Percentiles rank a stretch among this genome's conserved stretches.
Conservation (phyloP, 2,113 vertebrate genomes). For the Zapornia atra region DNA sequence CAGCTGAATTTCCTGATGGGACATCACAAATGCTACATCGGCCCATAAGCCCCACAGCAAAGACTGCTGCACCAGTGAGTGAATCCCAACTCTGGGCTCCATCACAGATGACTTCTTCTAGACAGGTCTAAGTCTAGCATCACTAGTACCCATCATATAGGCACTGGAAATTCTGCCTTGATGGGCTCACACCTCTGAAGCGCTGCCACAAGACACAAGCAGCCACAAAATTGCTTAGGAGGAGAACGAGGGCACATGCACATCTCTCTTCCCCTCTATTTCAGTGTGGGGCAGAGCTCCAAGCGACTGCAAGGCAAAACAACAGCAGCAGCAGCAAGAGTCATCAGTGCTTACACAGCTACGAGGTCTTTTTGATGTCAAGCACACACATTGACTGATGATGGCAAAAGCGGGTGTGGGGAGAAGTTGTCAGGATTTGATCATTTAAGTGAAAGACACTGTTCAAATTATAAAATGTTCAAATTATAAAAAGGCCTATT, state of each 20-base stretch:
- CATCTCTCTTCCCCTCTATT: background rate
- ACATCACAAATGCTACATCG: rapidly evolving
- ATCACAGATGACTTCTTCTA: background rate
- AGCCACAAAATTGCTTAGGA: background rate
- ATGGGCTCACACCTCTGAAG: background rate
- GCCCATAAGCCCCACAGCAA: background rate
- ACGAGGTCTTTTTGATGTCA: background rate
- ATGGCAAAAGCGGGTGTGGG: background rate
- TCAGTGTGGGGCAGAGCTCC: background rate
- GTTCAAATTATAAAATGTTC: conserved; percentile 37
- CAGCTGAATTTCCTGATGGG: background rate
- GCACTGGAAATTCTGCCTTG: background rate
- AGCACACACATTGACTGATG: background rate
- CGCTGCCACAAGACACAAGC: rapidly evolving
- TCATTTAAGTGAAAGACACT: conserved; percentile 10
- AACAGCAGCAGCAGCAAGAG: background rate
- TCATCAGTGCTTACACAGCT: background rate
- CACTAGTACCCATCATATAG: background rate
- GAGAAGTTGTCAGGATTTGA: conserved; percentile 36
- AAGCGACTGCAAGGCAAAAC: background rate
- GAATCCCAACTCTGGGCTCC: background rate
- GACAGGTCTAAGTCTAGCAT: background rate
- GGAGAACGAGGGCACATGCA: background rate
- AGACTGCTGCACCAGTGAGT: background rate
- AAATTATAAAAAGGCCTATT: background rate